Evolutionary conservation across 2,113 vertebrate genomes (phyloP), one percentile per base, ranked within the genome.

Genomic region (Brachyhypopomus occidentalis): DNA sequence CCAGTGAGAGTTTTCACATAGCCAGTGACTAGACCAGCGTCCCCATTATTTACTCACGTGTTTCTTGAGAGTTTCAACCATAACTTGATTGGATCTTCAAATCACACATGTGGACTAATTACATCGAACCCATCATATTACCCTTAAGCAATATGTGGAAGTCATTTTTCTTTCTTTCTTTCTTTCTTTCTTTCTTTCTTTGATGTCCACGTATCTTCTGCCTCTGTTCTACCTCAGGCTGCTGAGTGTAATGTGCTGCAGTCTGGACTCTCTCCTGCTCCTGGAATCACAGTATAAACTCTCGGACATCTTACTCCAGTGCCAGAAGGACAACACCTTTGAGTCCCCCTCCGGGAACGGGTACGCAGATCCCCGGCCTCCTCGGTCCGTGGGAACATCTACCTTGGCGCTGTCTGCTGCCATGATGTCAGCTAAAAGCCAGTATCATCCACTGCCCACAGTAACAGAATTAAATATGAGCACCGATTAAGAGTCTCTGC

Each of bases 261-360:
- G 95, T 82, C 92, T 99, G 87, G 94, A 98, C 87, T 93, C 93
- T 2, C 94, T 97, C 56, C 91, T 99, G 64, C 92, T 99, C 25
- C 86, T 99, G 87, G 95, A 99, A 89, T 92, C 94, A 87, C 97
- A 96, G 78, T 99, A 95, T 88, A 91, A 92, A 70, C 87, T 99
- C 85, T 95, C 94, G 83, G 89, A 94, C 87, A 88, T 94, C 84
- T 90, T 99, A 84, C 91, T 98, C 52, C 92, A 90, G 86, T 93
- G 93, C 83, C 97, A 98, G 88, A 91, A 91, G 86, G 95, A 96
- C 78, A 97, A 95, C 83, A 60, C 90, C 55, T 83, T 89, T 0
- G 92, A 95, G 79, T 80, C 78, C 5, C 88, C 88, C 9, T 83
- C 89, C 66, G 88, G 80, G 9, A 80, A 89, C 16, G 89, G 95